phyloP scores from a whole-genome alignment of 2,888 invertebrate species.

The Aleiodes leptofemur region DNA sequence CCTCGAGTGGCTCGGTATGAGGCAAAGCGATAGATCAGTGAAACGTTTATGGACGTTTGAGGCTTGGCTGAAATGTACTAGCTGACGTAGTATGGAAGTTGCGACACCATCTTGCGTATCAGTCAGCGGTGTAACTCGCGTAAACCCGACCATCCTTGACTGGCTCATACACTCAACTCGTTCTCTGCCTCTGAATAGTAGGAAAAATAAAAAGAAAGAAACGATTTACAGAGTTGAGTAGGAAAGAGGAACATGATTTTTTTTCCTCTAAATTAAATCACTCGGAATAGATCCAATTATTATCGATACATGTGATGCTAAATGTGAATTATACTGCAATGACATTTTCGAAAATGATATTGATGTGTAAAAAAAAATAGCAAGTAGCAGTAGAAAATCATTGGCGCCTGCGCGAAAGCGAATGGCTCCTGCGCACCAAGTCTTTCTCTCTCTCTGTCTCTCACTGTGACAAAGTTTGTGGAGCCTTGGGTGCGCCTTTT shows the following conservation, averaged over 20 bases:
- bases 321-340: too few relatives aligned
- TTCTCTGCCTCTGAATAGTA: constrained; percentile 6
- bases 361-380: not conserved
- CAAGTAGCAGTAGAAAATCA: constrained; percentile 38
- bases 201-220: constrained; percentile 23
- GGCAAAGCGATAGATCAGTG: constrained; percentile 34
- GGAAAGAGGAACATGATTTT: not conserved
- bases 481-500: constrained; percentile 37
- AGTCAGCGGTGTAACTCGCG: constrained; percentile 49
- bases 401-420: constrained; percentile 47
- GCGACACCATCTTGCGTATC: constrained; percentile 49
- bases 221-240: not conserved
- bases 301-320: too few relatives aligned
- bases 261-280: not conserved
- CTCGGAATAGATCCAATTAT: too few relatives aligned
- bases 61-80: constrained; percentile 33
- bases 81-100: constrained; percentile 67
- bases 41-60: constrained; percentile 54
- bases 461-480: constrained; percentile 17
- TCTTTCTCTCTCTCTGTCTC: not conserved
- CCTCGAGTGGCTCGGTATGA: constrained; percentile 29
- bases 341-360: too few relatives aligned
- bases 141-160: constrained; percentile 70
- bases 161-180: constrained; percentile 53
- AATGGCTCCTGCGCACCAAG: constrained; percentile 49